Evolutionary conservation across 2,797 vertebrate genomes (phyloP).

Genomic region (Eospalax fontanierii): DNA sequence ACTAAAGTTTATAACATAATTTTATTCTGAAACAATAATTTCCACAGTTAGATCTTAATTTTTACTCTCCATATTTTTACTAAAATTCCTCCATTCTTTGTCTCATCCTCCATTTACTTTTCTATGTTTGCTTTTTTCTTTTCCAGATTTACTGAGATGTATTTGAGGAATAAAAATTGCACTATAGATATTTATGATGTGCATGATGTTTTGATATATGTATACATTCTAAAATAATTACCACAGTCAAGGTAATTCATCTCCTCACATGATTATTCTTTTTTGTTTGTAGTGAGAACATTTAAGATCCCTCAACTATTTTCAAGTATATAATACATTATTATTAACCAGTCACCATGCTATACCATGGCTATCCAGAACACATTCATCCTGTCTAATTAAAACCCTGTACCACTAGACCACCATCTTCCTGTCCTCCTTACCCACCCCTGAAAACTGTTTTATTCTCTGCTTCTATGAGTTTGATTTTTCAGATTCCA

Average conservation of each 20-base stretch:
- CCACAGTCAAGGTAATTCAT: neutral
- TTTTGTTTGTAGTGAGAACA: neutral
- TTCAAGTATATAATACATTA: neutral
- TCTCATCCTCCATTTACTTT: neutral
- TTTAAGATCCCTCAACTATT: neutral
- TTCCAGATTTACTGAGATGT: neutral
- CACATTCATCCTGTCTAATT: neutral
- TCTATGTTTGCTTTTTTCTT: neutral
- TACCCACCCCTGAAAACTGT: neutral
- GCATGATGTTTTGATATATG: slow-evolving; percentile 10
- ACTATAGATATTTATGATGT: neutral
- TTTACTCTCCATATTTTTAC: slow-evolving; percentile 29
- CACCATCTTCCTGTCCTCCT: neutral
- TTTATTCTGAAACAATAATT: slow-evolving; percentile 49
- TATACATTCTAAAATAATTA: neutral
- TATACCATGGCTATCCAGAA: neutral
- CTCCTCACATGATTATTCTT: neutral
- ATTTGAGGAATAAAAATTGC: neutral
- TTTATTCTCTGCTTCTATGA: neutral
- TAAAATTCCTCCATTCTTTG: slow-evolving; percentile 36
- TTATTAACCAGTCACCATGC: neutral
- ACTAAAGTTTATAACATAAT: slow-evolving; percentile 31
- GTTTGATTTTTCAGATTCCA: neutral
- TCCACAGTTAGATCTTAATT: slow-evolving; percentile 27
- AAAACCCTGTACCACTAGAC: neutral